These are phyloP conservation scores for Protaetia brevitarsis DNA, from an alignment of 1,140 invertebrate genomes.

Conservation along the genomic window DNA sequence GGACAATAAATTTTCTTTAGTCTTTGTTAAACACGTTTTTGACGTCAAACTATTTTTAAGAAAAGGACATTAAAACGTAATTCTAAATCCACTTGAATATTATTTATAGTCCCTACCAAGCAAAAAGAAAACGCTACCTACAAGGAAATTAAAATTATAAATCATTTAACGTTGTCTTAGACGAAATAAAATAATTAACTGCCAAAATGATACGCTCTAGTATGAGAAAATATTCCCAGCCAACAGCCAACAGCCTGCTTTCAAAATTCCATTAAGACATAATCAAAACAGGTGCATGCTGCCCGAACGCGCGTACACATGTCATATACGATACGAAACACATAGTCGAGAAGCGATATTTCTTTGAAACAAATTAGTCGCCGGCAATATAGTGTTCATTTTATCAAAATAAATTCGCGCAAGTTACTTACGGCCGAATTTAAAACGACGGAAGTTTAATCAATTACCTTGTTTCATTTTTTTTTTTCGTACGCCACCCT, in stretches of 20 bases:
- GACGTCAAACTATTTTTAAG: neutral
- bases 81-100: neutral
- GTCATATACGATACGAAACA: constrained; percentile 2
- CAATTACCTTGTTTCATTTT: neutral
- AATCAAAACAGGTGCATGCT: constrained; percentile 2
- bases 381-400: neutral
- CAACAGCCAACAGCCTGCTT: neutral
- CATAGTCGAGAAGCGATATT: neutral
- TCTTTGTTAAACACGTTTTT: too few species aligned
- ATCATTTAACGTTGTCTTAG: constrained; percentile 7
- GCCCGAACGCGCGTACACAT: neutral
- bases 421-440: neutral
- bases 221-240: constrained; percentile 3
- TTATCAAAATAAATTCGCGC: constrained; percentile 2
- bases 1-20: too few species aligned
- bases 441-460: neutral
- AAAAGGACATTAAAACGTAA: neutral
- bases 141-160: constrained; percentile 9
- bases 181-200: constrained; percentile 12
- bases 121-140: neutral
- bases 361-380: constrained; percentile 11
- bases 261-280: constrained; percentile 11
- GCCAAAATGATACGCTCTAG: constrained; percentile 6
- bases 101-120: neutral
- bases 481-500: neutral